phyloP scores from a whole-genome alignment of 2,888 invertebrate genomes.

The Cecidostiba fungosa region DNA sequence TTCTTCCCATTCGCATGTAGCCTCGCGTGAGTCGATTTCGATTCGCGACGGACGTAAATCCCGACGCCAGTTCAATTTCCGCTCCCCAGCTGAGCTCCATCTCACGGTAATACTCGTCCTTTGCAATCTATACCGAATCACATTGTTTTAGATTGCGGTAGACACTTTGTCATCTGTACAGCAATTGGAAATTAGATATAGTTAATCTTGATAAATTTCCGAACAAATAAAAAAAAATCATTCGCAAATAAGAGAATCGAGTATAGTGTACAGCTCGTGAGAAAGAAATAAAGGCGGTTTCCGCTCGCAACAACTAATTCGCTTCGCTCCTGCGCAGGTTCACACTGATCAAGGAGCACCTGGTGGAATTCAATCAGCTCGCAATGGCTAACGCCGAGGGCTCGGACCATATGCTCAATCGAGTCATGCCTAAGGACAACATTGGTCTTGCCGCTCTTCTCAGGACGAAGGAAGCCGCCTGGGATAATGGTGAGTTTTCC shows the following conservation, averaged over 20 bases:
- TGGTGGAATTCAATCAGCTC: conserved; percentile 98
- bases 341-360: conserved; percentile 95
- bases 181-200: neutral
- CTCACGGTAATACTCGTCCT: neutral
- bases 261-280: neutral
- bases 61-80: conserved; percentile 70
- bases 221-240: neutral
- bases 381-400: conserved; percentile 99
- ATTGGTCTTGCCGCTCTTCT: conserved; percentile 97
- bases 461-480: conserved; percentile 96
- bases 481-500: conserved; percentile 89
- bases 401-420: conserved; percentile 98
- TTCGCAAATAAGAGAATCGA: neutral
- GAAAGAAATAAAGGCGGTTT: conserved; percentile 4
- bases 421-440: conserved; percentile 99
- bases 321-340: conserved; percentile 85
- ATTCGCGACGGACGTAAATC: conserved; percentile 70
- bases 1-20: neutral
- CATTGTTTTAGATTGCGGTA: neutral
- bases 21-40: conserved; percentile 32
- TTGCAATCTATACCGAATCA: neutral
- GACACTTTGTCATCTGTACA: neutral
- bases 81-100: conserved; percentile 54
- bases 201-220: neutral
- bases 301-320: neutral